These are phyloP conservation scores for Ruditapes philippinarum DNA, from an alignment of 1,140 invertebrate genomes.

Conservation along the genomic window DNA sequence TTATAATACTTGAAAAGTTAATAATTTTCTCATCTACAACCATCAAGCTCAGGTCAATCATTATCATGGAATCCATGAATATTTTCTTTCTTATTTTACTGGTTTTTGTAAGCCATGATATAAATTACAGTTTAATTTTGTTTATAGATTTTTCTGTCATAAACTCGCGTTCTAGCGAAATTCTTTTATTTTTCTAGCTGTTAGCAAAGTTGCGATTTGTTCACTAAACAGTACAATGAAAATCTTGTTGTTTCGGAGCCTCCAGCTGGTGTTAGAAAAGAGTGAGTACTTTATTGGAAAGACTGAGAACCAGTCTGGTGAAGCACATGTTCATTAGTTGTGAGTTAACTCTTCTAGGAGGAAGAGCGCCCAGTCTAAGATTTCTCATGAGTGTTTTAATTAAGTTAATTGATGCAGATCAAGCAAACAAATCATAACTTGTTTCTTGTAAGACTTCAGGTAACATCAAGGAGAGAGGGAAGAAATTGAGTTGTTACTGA, in stretches of 20 bases:
- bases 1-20: too few species aligned
- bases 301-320: not conserved
- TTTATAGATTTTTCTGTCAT: constrained; percentile 5
- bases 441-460: constrained; percentile 42
- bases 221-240: constrained; percentile 9
- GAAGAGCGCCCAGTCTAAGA: not conserved
- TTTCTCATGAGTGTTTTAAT: constrained; percentile 48
- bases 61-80: not conserved
- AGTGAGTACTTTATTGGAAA: constrained; percentile 22
- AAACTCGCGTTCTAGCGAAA: too few species aligned
- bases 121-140: not conserved
- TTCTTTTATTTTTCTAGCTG: not conserved
- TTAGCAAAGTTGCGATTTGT: constrained; percentile 2
- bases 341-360: constrained; percentile 16
- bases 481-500: not conserved
- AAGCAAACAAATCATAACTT: constrained; percentile 49
- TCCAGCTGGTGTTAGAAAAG: constrained; percentile 38
- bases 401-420: constrained; percentile 42
- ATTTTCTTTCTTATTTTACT: not conserved
- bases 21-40: too few species aligned
- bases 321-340: constrained; percentile 44
- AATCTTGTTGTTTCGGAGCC: not conserved
- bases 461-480: not conserved
- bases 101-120: not conserved
- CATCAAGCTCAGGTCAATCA: too few species aligned